Evolutionary conservation across 2,888 invertebrate species (phyloP).

Genomic region (Ecdyonurus torrentis): DNA sequence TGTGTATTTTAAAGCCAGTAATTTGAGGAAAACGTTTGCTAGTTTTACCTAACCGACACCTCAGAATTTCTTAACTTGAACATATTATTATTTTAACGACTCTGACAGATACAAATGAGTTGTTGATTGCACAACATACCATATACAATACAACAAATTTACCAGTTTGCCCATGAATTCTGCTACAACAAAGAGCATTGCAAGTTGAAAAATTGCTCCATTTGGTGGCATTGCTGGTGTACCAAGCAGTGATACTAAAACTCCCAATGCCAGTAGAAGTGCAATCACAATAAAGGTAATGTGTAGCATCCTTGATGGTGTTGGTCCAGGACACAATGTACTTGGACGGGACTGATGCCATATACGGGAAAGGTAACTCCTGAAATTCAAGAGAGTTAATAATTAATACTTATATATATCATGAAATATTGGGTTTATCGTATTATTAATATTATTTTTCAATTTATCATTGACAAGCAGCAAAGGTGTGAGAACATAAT

Average conservation of each 20-base stretch:
- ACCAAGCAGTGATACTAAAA: background rate
- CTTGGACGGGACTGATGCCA: background rate
- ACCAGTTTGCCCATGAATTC: background rate
- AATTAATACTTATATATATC: no score
- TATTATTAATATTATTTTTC: no score
- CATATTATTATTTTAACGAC: no score
- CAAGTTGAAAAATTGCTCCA: background rate
- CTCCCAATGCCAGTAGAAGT: background rate
- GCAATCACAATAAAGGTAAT: background rate
- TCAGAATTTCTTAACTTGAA: no score
- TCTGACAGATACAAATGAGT: no score
- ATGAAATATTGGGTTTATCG: no score
- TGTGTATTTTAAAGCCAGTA: no score
- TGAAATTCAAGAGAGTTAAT: no score
- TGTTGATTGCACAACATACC: background rate
- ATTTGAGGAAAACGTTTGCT: no score
- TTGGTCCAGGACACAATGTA: background rate
- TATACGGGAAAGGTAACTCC: background rate
- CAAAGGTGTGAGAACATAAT: no score
- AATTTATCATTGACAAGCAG: no score
- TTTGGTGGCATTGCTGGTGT: background rate
- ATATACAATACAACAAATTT: background rate
- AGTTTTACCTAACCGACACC: no score
- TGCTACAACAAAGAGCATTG: background rate
- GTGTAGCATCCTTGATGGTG: background rate